Conservation (phyloP, 2,888 invertebrate genomes). For the Ornithoptera priamus region DNA sequence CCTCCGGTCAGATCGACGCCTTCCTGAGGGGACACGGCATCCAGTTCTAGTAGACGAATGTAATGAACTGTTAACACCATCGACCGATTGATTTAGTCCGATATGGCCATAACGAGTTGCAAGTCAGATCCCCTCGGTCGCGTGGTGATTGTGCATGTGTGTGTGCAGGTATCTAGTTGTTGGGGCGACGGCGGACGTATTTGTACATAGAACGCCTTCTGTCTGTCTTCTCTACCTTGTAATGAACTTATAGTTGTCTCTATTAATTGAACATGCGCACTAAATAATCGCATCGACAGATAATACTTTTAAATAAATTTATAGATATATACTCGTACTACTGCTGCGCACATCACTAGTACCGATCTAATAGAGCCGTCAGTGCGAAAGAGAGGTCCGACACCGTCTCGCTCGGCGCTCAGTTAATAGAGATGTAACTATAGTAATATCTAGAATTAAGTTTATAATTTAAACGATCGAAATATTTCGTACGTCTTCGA, state of each 20-base stretch:
- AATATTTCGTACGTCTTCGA: slow-evolving; percentile 54
- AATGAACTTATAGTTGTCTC: slow-evolving; percentile 33
- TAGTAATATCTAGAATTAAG: slow-evolving; percentile 60
- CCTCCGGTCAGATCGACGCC: slow-evolving; percentile 88
- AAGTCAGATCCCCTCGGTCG: slow-evolving; percentile 48
- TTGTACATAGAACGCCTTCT: slow-evolving; percentile 63
- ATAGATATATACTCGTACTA: slow-evolving; percentile 8
- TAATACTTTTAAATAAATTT: slow-evolving; percentile 2
- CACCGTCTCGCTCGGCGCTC: background rate
- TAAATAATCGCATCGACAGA: slow-evolving; percentile 11
- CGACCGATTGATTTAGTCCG: slow-evolving; percentile 39
- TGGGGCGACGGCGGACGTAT: slow-evolving; percentile 52
- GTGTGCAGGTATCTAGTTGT: slow-evolving; percentile 42
- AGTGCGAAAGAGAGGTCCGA: slow-evolving; percentile 4
- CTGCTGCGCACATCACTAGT: slow-evolving; percentile 5
- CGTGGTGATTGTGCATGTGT: slow-evolving; percentile 48
- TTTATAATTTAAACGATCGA: slow-evolving; percentile 52
- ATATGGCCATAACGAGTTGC: slow-evolving; percentile 56
- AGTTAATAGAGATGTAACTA: slow-evolving; percentile 35
- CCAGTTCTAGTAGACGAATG: slow-evolving; percentile 74
- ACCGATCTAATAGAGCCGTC: background rate
- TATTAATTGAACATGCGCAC: slow-evolving; percentile 12
- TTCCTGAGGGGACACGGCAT: slow-evolving; percentile 87
- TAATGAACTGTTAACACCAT: slow-evolving; percentile 39
- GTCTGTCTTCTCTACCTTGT: slow-evolving; percentile 70